A percentile compares a stretch with the other conserved stretches of the same genome.
These are phyloP conservation scores for Syndactyla subalaris DNA, from an alignment of 2,797 vertebrate species.

Conservation along the genomic window DNA sequence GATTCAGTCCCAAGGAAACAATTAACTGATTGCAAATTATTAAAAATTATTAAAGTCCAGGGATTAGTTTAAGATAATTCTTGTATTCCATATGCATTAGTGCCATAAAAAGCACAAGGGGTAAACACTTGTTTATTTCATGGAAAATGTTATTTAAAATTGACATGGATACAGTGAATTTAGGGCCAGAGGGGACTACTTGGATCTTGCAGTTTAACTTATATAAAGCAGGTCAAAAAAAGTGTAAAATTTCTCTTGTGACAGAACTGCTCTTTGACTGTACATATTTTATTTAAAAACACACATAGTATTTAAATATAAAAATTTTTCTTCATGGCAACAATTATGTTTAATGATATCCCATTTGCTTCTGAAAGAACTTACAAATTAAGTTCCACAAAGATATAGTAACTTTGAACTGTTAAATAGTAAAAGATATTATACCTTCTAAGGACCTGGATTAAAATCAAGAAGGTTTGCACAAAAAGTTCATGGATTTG, in stretches of 20 bases:
- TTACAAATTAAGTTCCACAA: not conserved
- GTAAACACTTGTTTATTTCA: slow-evolving; percentile 27
- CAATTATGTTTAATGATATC: not conserved
- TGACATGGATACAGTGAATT: not conserved
- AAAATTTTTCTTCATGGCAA: not conserved
- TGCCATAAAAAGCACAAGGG: slow-evolving; percentile 4
- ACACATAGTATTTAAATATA: not conserved
- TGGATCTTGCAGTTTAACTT: not conserved
- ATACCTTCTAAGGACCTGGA: not conserved
- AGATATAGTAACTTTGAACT: not conserved
- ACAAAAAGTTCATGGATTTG: not conserved
- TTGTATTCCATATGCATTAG: slow-evolving; percentile 37
- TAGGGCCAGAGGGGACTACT: not conserved
- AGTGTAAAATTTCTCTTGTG: not conserved
- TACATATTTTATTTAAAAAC: not conserved
- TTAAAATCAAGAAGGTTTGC: not conserved
- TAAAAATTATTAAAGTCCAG: slow-evolving; percentile 29
- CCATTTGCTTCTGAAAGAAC: not conserved
- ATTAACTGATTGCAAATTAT: slow-evolving; percentile 66
- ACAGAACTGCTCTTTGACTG: not conserved
- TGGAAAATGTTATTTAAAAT: slow-evolving; percentile 16
- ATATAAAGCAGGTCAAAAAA: not conserved
- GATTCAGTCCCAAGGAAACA: slow-evolving; percentile 32
- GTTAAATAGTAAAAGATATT: not conserved
- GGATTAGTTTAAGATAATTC: slow-evolving; percentile 59